phyloP scores from a whole-genome alignment of 1,140 invertebrate genomes.

The Meloidogyne hapla region DNA sequence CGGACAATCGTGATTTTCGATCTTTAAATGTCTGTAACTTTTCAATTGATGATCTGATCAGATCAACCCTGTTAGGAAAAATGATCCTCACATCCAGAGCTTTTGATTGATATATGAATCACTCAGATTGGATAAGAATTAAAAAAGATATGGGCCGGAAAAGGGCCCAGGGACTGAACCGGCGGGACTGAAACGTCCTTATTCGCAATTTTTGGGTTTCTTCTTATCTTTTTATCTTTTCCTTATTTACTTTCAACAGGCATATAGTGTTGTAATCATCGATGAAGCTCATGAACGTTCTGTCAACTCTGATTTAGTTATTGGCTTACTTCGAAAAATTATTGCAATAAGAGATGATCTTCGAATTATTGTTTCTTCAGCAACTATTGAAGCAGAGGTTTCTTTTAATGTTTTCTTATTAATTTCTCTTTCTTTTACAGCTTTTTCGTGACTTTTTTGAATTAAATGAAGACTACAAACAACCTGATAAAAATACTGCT shows the following conservation, averaged over 20 bases:
- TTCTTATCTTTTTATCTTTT: constrained; percentile 78
- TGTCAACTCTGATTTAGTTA: constrained; percentile 91
- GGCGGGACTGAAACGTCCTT: no score
- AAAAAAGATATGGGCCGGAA: no score
- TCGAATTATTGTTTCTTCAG: constrained; percentile 78
- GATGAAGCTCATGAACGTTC: constrained; percentile 97
- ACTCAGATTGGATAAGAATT: no score
- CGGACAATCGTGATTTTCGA: no score
- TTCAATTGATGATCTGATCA: no score
- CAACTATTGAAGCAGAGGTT: constrained; percentile 89
- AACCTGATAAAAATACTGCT: constrained; percentile 72
- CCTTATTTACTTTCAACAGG: constrained; percentile 74
- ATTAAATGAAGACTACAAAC: constrained; percentile 68
- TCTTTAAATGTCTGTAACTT: no score
- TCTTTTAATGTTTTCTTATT: constrained; percentile 31
- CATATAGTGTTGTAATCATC: constrained; percentile 74
- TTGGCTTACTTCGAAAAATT: constrained; percentile 89
- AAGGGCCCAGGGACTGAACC: no score
- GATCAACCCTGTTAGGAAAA: no score
- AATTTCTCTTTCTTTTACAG: constrained; percentile 30
- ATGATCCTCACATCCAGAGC: no score
- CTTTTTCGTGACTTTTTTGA: constrained; percentile 84
- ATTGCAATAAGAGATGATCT: constrained; percentile 94
- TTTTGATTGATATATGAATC: no score
- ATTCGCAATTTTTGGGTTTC: no score